These are phyloP conservation scores for Nebria salina DNA, from an alignment of 2,888 invertebrate species.

Conservation along the genomic window DNA sequence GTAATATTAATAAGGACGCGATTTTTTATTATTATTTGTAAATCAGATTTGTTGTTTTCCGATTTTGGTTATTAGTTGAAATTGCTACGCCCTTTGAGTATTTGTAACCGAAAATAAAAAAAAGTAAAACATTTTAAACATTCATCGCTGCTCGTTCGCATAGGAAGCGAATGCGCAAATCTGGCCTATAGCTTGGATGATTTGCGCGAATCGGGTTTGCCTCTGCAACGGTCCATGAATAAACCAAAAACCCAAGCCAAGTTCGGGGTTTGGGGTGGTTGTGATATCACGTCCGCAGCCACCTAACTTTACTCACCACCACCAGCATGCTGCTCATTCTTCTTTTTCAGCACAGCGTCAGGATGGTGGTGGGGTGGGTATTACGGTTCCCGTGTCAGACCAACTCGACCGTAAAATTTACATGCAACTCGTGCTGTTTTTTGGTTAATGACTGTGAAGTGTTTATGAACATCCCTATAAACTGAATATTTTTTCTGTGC, in stretches of 20 bases:
- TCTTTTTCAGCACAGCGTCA: not conserved
- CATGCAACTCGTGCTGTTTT: not conserved
- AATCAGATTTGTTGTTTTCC: too few species aligned
- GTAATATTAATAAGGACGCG: too few species aligned
- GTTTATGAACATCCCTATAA: not conserved
- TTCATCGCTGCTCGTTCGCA: slow-evolving; percentile 11
- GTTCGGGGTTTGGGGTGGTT: not conserved
- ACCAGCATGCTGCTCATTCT: not conserved
- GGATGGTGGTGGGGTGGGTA: not conserved
- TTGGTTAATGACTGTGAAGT: not conserved
- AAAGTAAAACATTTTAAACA: slow-evolving; percentile 21
- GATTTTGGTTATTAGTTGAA: too few species aligned
- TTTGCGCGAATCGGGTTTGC: slow-evolving; percentile 17
- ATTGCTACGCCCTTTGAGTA: too few species aligned
- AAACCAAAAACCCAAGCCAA: slow-evolving; percentile 3
- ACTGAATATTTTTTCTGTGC: not conserved
- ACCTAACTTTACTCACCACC: not conserved
- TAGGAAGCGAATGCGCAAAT: too few species aligned
- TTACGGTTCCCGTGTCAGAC: not conserved
- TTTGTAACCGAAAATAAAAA: too few species aligned
- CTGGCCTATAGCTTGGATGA: not conserved
- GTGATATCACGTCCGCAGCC: not conserved
- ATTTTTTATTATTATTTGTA: too few species aligned
- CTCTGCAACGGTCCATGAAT: slow-evolving; percentile 20
- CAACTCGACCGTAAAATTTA: not conserved